A percentile compares a stretch with the other conserved stretches of the same genome.
Conservation (phyloP, 2,888 invertebrate species). For the Herminia tarsipennalis region DNA sequence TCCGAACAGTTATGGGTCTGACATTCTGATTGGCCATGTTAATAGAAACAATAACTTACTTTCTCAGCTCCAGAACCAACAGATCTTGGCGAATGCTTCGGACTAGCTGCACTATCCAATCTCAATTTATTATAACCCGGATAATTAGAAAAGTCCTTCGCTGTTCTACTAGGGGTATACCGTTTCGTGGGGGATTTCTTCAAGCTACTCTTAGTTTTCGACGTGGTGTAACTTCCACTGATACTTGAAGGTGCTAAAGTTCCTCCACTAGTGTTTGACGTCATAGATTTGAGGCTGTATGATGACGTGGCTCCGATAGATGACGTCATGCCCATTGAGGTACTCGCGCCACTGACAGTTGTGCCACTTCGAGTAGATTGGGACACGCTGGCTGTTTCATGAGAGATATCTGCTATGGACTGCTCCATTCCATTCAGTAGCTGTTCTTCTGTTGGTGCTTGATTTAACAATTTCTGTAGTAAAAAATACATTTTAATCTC, state of each 20-base stretch:
- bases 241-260: conserved; percentile 76
- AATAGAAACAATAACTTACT: conserved; percentile 58
- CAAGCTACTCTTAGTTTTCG: conserved; percentile 75
- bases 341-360: conserved; percentile 64
- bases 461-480: conserved; percentile 76
- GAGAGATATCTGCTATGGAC: conserved; percentile 56
- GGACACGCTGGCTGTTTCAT: conserved; percentile 69
- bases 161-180: conserved; percentile 65
- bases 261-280: conserved; percentile 69
- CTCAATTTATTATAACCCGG: conserved; percentile 80
- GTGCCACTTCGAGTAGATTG: conserved; percentile 68
- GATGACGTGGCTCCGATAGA: conserved; percentile 75
- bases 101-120: conserved; percentile 79
- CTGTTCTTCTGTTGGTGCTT: conserved; percentile 77
- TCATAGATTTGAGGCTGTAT: conserved; percentile 73
- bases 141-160: conserved; percentile 67
- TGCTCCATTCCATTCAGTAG: conserved; percentile 65
- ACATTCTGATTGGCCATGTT: no score
- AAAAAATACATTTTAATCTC: no score
- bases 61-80: conserved; percentile 64
- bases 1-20: no score
- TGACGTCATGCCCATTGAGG: conserved; percentile 72
- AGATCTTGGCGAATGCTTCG: conserved; percentile 76
- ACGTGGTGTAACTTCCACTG: conserved; percentile 73
- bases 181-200: conserved; percentile 77